Evolutionary conservation across 2,113 vertebrate species (phyloP).

Genomic region (Prunella fulvescens): DNA sequence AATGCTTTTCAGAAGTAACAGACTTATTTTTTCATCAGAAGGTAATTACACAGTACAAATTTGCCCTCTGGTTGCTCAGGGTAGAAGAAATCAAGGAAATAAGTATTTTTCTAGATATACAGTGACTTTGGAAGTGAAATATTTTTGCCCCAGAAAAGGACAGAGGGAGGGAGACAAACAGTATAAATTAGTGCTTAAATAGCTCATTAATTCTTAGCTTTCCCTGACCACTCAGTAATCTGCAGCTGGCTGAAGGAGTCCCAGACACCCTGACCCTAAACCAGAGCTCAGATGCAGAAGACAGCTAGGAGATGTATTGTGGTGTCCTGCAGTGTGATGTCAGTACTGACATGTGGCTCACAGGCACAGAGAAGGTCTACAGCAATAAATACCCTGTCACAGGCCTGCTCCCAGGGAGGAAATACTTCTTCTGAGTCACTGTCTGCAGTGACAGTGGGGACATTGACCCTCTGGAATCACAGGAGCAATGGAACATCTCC

Average conservation of each 20-base stretch:
- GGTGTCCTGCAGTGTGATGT: constrained; percentile 69
- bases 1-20: neutral
- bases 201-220: constrained; percentile 42
- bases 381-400: constrained; percentile 68
- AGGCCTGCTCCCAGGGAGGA: constrained; percentile 66
- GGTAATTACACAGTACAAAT: neutral
- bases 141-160: neutral
- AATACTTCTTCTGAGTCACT: constrained; percentile 70
- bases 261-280: constrained; percentile 65
- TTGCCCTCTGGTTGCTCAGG: neutral
- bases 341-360: constrained; percentile 64
- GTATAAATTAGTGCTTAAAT: neutral
- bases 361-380: constrained; percentile 47
- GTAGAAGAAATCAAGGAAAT: neutral
- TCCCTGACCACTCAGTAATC: constrained; percentile 54
- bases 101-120: neutral
- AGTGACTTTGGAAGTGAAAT: neutral
- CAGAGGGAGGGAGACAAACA: neutral
- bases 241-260: constrained; percentile 68
- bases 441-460: constrained; percentile 63
- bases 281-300: constrained; percentile 63
- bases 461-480: constrained; percentile 66
- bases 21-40: neutral
- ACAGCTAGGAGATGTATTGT: constrained; percentile 32
- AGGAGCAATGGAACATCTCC: constrained; percentile 57